These are phyloP conservation scores for Drosophila sucinea DNA, from an alignment of 1,140 invertebrate species.

Conservation along the genomic window DNA sequence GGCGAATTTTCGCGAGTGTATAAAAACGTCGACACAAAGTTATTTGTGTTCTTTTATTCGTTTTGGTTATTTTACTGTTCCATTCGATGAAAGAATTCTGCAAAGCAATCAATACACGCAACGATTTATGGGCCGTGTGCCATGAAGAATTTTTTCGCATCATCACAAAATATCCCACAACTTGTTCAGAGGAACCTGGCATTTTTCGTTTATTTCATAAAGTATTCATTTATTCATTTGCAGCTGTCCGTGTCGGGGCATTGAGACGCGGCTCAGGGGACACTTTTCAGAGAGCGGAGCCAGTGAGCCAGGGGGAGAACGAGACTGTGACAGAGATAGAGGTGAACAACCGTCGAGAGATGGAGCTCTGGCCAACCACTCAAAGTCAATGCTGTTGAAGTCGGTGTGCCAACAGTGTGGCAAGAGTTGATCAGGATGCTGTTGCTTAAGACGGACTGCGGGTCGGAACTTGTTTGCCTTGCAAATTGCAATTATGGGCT, in stretches of 20 bases:
- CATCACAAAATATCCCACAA: slow-evolving; percentile 22
- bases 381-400: slow-evolving; percentile 19
- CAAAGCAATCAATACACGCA: slow-evolving; percentile 6
- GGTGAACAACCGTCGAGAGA: slow-evolving; percentile 20
- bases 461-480: slow-evolving; percentile 54
- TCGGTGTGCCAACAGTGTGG: slow-evolving; percentile 23
- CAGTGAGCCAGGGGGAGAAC: background rate
- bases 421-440: slow-evolving; percentile 37
- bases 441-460: slow-evolving; percentile 38
- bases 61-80: background rate
- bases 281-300: slow-evolving; percentile 22
- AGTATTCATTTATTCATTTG: slow-evolving; percentile 74
- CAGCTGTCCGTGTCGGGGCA: slow-evolving; percentile 48
- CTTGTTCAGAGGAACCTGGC: slow-evolving; percentile 9
- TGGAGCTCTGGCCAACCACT: slow-evolving; percentile 52
- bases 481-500: slow-evolving; percentile 75
- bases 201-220: slow-evolving; percentile 48
- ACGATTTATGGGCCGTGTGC: background rate
- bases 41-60: background rate
- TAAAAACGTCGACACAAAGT: background rate
- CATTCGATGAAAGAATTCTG: slow-evolving; percentile 2
- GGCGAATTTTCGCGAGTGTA: background rate
- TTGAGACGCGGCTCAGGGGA: slow-evolving; percentile 23
- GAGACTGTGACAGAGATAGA: slow-evolving; percentile 33
- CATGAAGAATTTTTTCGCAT: slow-evolving; percentile 34